Evolutionary conservation across 2,888 invertebrate genomes (phyloP), one percentile per base, ranked within the genome.

Genomic region (Theristus sp.): DNA sequence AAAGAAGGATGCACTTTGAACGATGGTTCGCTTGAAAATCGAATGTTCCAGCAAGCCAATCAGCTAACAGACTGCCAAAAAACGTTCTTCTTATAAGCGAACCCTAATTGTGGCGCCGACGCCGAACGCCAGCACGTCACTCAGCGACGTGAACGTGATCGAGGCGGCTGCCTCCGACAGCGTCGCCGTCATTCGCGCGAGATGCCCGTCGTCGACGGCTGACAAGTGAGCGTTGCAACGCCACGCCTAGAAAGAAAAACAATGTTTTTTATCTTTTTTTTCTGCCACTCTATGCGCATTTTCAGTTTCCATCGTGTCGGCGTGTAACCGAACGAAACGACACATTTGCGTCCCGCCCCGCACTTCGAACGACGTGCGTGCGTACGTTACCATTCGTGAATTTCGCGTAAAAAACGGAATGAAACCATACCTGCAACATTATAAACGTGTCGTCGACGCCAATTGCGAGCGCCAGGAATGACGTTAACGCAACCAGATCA

Each of bases 391-490:
- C n/a, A n/a, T n/a, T n/a, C n/a, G n/a, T n/a, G n/a, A n/a, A n/a
- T n/a, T n/a, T n/a, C n/a, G n/a, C n/a, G n/a, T n/a, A n/a, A n/a
- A n/a, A n/a, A n/a, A n/a, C n/a, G n/a, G n/a, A n/a, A n/a, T n/a
- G n/a, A n/a, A n/a, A n/a, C n/a, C n/a, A n/a, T n/a, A n/a, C n/a
- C n/a, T n/a, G n/a, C 52, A 52, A n/a, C 17, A 58, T 26, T 27
- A 58, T 29, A 46, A 57, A 57, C 10, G 57, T 57, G 57, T 57
- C 57, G 57, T 57, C 57, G 25, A 57, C 57, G 26, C 58, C 58
- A 47, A 58, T 58, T 28, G 58, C 58, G 28, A 58, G n/a, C 2
- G 58, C 49, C n/a, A 58, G 58, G 30, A 58, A 58, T 6, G 58
- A 10, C 29, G 52, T 52, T 3, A 52, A 22, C 17, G 57, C 38